Percentiles rank a stretch among this genome's conserved stretches.
phyloP scores from a whole-genome alignment of 2,113 vertebrate species.

The Melanocharis versteri region DNA sequence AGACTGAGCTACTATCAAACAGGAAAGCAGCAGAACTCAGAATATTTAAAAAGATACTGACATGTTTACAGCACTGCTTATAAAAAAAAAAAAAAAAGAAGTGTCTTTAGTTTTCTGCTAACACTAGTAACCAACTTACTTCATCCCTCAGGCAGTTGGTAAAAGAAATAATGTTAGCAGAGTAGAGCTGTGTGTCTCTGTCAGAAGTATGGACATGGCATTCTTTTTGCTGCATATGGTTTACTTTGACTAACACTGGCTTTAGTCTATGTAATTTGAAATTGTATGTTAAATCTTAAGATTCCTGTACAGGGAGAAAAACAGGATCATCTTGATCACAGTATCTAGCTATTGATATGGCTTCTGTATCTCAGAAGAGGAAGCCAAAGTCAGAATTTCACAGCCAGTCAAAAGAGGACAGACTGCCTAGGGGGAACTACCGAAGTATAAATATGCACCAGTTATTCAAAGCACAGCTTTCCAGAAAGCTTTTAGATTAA shows the following conservation, averaged over 20 bases:
- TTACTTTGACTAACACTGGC: not conserved
- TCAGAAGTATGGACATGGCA: not conserved
- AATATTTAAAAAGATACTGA: not conserved
- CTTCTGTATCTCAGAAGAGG: not conserved
- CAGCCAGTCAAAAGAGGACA: not conserved
- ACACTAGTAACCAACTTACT: not conserved
- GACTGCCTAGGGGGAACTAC: not conserved
- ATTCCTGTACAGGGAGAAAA: not conserved
- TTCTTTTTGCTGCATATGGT: not conserved
- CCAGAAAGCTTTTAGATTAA: not conserved
- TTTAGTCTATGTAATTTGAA: not conserved
- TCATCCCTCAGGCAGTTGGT: not conserved
- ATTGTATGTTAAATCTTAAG: not conserved
- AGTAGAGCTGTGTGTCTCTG: not conserved
- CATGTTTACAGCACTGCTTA: not conserved
- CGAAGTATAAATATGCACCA: not conserved
- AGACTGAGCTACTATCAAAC: not conserved
- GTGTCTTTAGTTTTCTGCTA: not conserved
- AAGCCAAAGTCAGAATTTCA: slow-evolving; percentile 8
- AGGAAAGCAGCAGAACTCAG: not conserved
- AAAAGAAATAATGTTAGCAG: not conserved
- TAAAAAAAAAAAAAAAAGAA: not conserved
- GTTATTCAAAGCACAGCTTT: slow-evolving; percentile 22
- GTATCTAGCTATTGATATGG: not conserved
- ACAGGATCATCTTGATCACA: not conserved